Evolutionary conservation across 1,140 invertebrate species (phyloP).

Genomic region (Meloidogyne exigua): DNA sequence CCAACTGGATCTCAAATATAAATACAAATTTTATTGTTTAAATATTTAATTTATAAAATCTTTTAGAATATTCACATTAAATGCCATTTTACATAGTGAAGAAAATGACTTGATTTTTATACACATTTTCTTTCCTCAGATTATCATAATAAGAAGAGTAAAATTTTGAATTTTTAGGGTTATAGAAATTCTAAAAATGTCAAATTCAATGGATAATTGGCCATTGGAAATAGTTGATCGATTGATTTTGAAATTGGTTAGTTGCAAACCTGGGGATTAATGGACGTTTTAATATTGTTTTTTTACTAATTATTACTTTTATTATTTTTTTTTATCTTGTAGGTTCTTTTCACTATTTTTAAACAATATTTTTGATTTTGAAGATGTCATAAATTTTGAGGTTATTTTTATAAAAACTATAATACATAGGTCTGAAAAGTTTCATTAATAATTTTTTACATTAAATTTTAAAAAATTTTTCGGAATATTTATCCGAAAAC

Average conservation of each 20-base stretch:
- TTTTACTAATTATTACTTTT: neutral
- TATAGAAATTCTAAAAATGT: neutral
- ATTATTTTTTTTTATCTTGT: neutral
- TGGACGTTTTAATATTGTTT: slow-evolving; percentile 14
- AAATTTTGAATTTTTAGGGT: too few relatives aligned
- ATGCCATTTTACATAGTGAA: too few relatives aligned
- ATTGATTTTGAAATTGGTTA: slow-evolving; percentile 16
- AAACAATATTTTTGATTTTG: slow-evolving; percentile 25
- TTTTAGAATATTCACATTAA: too few relatives aligned
- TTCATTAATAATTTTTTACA: too few relatives aligned
- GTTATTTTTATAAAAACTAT: slow-evolving; percentile 1
- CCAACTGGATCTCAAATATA: too few relatives aligned
- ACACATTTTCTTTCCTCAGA: too few relatives aligned
- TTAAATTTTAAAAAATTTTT: too few relatives aligned
- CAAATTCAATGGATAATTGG: neutral
- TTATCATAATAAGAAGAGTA: too few relatives aligned
- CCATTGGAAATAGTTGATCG: neutral
- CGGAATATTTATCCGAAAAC: slow-evolving; percentile 22
- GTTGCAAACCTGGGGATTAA: slow-evolving; percentile 21
- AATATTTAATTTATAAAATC: too few relatives aligned
- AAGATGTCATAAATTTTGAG: slow-evolving; percentile 25
- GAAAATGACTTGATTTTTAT: too few relatives aligned
- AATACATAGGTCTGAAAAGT: too few relatives aligned
- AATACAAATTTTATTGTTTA: too few relatives aligned
- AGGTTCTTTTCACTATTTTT: neutral